Conservation (phyloP, 2,888 invertebrate species). For the Allolobophora icterica region DNA sequence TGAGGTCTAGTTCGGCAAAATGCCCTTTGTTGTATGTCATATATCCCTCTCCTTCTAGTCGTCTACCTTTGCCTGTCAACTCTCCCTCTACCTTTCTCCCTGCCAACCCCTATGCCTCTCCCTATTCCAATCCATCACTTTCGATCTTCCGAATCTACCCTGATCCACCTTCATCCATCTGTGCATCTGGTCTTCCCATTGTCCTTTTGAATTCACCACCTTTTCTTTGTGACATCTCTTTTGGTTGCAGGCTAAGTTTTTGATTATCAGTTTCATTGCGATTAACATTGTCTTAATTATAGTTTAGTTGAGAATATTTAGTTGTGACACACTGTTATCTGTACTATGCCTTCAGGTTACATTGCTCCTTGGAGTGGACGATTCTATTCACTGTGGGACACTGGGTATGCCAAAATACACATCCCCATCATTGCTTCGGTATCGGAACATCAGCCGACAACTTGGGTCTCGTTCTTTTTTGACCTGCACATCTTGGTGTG, state of each 20-base stretch:
- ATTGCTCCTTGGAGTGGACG: conserved; percentile 96
- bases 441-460: conserved; percentile 98
- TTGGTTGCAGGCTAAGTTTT: not conserved
- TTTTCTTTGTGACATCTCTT: not conserved
- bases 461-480: conserved; percentile 90
- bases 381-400: conserved; percentile 99
- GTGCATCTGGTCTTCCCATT: no score
- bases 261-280: not conserved
- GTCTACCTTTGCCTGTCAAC: no score
- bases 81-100: no score
- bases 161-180: no score
- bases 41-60: no score
- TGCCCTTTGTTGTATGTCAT: no score
- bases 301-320: not conserved
- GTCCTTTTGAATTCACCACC: no score
- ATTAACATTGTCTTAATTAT: not conserved
- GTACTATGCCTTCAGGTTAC: conserved; percentile 71
- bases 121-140: no score
- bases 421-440: conserved; percentile 99
- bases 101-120: no score
- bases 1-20: no score
- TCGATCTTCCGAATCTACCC: no score
- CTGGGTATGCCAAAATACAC: conserved; percentile 98
- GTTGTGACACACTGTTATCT: not conserved
- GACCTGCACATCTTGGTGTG: conserved; percentile 95